These are phyloP conservation scores for Caenorhabditis imperialis DNA, from an alignment of 2,888 invertebrate species.

Conservation along the genomic window DNA sequence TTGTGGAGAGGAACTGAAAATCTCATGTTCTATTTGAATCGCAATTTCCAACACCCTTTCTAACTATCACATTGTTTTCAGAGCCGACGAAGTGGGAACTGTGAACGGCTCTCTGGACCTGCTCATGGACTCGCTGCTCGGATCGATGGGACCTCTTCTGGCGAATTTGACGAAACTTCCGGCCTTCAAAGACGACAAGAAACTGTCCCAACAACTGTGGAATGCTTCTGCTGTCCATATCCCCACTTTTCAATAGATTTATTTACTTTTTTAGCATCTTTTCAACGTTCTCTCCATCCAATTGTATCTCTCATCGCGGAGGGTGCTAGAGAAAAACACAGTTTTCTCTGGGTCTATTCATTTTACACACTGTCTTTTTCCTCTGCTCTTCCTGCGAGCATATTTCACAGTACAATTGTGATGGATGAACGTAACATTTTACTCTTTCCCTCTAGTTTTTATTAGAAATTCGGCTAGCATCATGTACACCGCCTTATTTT, in stretches of 20 bases:
- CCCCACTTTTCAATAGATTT: slow-evolving; percentile 67
- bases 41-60: not conserved
- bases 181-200: slow-evolving; percentile 44
- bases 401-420: too few relatives aligned
- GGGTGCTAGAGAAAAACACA: too few relatives aligned
- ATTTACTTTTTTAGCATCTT: slow-evolving; percentile 4
- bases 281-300: too few relatives aligned
- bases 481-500: not conserved
- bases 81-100: slow-evolving; percentile 70
- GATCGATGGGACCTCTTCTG: slow-evolving; percentile 67
- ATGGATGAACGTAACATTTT: not conserved
- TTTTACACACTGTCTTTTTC: not conserved
- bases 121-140: slow-evolving; percentile 73
- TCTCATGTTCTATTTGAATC: not conserved
- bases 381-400: not conserved
- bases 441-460: not conserved
- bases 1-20: not conserved
- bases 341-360: too few relatives aligned
- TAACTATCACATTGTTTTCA: slow-evolving; percentile 18
- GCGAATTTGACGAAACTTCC: slow-evolving; percentile 65
- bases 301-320: too few relatives aligned
- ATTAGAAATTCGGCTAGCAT: not conserved
- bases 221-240: slow-evolving; percentile 68
- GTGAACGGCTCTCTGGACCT: slow-evolving; percentile 73
- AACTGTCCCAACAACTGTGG: slow-evolving; percentile 63